A percentile compares a stretch with the other conserved stretches of the same genome.
These are phyloP conservation scores for Ptychobarbus kaznakovi DNA, from an alignment of 2,797 vertebrate species.

Conservation along the genomic window DNA sequence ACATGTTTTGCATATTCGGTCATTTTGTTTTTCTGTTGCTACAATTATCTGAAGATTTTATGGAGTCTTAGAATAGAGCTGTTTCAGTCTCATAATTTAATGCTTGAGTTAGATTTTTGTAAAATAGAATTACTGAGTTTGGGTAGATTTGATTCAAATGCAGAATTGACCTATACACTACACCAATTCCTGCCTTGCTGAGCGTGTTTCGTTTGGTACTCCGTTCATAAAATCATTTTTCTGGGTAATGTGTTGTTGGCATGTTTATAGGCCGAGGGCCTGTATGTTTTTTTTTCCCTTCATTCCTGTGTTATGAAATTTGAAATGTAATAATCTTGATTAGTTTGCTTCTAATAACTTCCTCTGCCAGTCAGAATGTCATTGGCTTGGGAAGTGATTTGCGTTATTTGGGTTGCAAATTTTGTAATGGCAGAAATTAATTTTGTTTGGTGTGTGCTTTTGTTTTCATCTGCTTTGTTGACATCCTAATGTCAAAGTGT, in stretches of 20 bases:
- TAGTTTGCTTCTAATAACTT: conserved; percentile 72
- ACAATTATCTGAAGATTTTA: neutral
- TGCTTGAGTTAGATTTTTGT: conserved; percentile 13
- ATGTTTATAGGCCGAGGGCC: neutral
- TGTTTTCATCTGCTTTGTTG: conserved; percentile 32
- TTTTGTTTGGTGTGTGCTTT: conserved; percentile 54
- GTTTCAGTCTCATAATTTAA: neutral
- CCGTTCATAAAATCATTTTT: conserved; percentile 33
- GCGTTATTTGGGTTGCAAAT: conserved; percentile 57
- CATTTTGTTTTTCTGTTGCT: neutral
- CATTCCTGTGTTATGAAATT: conserved; percentile 4
- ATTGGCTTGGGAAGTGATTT: conserved; percentile 49
- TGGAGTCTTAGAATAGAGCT: neutral
- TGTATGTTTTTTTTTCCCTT: neutral
- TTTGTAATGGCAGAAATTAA: conserved; percentile 69
- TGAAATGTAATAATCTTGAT: conserved; percentile 56
- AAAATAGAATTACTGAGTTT: conserved; percentile 3
- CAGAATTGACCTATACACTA: neutral
- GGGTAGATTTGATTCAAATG: neutral
- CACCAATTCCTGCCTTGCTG: conserved; percentile 20
- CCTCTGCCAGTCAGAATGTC: conserved; percentile 40
- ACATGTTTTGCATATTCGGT: neutral
- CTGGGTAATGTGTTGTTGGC: conserved; percentile 9
- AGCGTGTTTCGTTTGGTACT: conserved; percentile 6
- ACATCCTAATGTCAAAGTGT: neutral